These are phyloP conservation scores for Platorchestia sp. DNA, from an alignment of 1,140 invertebrate species.

Conservation along the genomic window DNA sequence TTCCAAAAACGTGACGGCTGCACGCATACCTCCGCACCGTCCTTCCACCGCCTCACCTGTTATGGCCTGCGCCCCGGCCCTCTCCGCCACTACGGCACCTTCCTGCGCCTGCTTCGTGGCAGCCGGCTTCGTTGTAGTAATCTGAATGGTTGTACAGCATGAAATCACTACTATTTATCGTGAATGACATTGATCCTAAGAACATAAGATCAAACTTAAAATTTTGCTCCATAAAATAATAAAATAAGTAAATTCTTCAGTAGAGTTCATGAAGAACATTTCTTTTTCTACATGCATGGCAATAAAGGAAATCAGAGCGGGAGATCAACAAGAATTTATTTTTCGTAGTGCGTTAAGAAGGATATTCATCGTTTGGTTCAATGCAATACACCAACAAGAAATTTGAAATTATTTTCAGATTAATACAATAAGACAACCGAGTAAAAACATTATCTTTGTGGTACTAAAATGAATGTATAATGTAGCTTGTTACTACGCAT, in stretches of 20 bases:
- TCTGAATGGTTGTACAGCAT: background rate
- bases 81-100: background rate
- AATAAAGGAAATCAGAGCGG: no score
- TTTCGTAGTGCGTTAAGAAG: no score
- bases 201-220: background rate
- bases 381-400: no score
- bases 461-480: no score
- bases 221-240: background rate
- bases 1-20: slow-evolving; percentile 24
- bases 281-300: background rate
- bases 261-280: background rate
- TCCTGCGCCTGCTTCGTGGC: background rate
- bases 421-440: no score
- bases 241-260: background rate
- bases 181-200: background rate
- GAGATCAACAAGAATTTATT: no score
- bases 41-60: slow-evolving; percentile 24
- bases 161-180: background rate
- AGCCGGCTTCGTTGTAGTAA: background rate
- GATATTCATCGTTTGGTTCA: no score
- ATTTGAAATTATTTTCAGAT: no score
- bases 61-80: background rate
- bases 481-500: no score
- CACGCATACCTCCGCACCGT: slow-evolving; percentile 8
- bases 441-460: no score